Base-by-base conservation (phyloP, 2,888 invertebrate species). In the Corbicula japonica region DNA sequence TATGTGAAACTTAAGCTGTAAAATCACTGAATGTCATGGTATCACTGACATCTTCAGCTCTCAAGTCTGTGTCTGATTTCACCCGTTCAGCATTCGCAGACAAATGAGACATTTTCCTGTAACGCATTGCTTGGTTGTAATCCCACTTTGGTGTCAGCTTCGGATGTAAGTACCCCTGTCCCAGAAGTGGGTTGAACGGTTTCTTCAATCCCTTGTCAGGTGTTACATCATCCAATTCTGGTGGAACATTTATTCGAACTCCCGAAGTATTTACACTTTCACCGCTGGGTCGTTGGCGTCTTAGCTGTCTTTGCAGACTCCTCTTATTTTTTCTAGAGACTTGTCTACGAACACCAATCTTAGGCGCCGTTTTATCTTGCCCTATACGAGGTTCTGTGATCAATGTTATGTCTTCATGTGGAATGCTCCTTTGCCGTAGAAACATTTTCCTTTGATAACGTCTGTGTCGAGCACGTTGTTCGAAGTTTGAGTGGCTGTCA, bases 131-230 rank as follows among this genome's bases (percentile, higher is more conserved):
- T 28, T 66, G 52, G 10, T 52, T 38, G 38, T 66, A 35, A 21
- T 66, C 54, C 66, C 66, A 66, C 12, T 52, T 66, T 15, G 66
- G 65, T 18, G 28, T 15, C 30, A 52, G 41, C 26, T 54, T 35
- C 41, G 66, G 52, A 10, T 66, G 54, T 5, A 50, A 6, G 18
- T 50, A 66, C 18, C 35, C 28, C 28, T 65, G 50, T 1, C 50
- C 50, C 65, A 50, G 52, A 28, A 65, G 52, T 8, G 65, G 65
- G n/a, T 65, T 65, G 21, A 66, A 52, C 30, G 54, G 54, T 41
- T 66, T 66, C 66, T 66, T 66, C 4, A 54, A 15, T 0, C 54
- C 54, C 18, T 54, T 26, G 6, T 66, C 52, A 3, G 34, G 30
- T 18, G 6, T 15, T n/a, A n/a, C n/a, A n/a, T n/a, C n/a, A n/a